Percentiles rank a stretch among this genome's conserved stretches.
phyloP scores from a whole-genome alignment of 92 coral and sea anemone genomes.

The Chrysogorgia sp. region DNA sequence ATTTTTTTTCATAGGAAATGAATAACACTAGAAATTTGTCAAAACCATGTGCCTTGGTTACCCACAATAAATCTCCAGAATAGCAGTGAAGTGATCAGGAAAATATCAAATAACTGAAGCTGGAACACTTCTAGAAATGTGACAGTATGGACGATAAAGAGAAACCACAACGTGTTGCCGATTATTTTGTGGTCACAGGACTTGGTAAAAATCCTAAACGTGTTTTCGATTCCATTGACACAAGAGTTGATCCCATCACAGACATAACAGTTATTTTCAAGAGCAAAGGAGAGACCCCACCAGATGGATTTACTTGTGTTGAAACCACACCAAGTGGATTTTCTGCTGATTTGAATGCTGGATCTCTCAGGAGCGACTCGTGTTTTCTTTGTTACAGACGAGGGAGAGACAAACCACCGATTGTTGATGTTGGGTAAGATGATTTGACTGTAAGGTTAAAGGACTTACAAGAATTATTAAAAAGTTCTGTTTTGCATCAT shows the following conservation, averaged over 20 bases:
- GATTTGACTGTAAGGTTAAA: background rate
- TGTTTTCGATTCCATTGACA: slow-evolving; percentile 62
- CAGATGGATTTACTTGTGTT: slow-evolving; percentile 76
- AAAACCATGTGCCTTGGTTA: too few species aligned
- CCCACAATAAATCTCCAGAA: too few species aligned
- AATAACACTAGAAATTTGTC: too few species aligned
- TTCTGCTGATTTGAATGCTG: slow-evolving; percentile 91
- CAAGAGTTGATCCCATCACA: slow-evolving; percentile 88
- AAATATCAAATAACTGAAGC: too few species aligned
- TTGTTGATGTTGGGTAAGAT: slow-evolving; percentile 93
- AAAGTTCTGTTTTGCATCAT: too few species aligned
- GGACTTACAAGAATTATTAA: too few species aligned
- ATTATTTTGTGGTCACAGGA: slow-evolving; percentile 98
- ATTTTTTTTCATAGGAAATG: too few species aligned
- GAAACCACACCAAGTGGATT: slow-evolving; percentile 92
- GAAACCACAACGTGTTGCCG: slow-evolving; percentile 96
- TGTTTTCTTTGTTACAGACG: slow-evolving; percentile 84
- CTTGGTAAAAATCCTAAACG: slow-evolving; percentile 78
- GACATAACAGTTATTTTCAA: slow-evolving; percentile 94
- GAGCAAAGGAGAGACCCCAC: slow-evolving; percentile 85
- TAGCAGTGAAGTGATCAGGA: too few species aligned
- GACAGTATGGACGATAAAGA: slow-evolving; percentile 77
- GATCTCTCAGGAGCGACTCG: slow-evolving; percentile 89
- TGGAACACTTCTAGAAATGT: too few species aligned
- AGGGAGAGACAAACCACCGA: slow-evolving; percentile 93